These are phyloP conservation scores for Hydriomena furcata DNA, from an alignment of 2,888 invertebrate genomes.

Conservation along the genomic window DNA sequence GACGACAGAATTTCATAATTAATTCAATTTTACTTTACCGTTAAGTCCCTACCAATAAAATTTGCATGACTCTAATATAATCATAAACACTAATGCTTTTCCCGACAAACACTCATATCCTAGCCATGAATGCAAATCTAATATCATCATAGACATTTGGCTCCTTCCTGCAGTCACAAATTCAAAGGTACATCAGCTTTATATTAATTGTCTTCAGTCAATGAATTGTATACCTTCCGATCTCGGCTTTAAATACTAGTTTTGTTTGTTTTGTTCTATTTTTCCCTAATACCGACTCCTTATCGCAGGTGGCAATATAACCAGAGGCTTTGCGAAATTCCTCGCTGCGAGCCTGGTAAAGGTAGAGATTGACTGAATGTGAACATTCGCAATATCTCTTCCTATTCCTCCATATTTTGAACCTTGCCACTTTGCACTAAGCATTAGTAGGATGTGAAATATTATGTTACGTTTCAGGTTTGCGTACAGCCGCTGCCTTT, in stretches of 20 bases:
- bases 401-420: not conserved
- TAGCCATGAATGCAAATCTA: constrained; percentile 41
- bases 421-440: constrained; percentile 8
- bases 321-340: constrained; percentile 59
- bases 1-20: not conserved
- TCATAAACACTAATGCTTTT: constrained; percentile 19
- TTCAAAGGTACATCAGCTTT: constrained; percentile 48
- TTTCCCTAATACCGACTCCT: constrained; percentile 52
- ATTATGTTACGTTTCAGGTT: constrained; percentile 10
- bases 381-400: constrained; percentile 9
- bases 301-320: constrained; percentile 64
- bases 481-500: constrained; percentile 2
- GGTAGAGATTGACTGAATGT: constrained; percentile 28
- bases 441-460: not conserved
- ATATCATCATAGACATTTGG: constrained; percentile 44
- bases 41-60: not conserved
- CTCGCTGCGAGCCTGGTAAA: constrained; percentile 42
- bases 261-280: constrained; percentile 33
- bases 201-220: constrained; percentile 45
- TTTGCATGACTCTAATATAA: constrained; percentile 18
- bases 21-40: not conserved
- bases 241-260: constrained; percentile 31
- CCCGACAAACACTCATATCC: constrained; percentile 6
- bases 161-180: constrained; percentile 55
- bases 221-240: constrained; percentile 35